Percentiles rank a stretch among this genome's conserved stretches.
Conservation (phyloP, 2,113 vertebrate species). For the Catharus bicknelli region DNA sequence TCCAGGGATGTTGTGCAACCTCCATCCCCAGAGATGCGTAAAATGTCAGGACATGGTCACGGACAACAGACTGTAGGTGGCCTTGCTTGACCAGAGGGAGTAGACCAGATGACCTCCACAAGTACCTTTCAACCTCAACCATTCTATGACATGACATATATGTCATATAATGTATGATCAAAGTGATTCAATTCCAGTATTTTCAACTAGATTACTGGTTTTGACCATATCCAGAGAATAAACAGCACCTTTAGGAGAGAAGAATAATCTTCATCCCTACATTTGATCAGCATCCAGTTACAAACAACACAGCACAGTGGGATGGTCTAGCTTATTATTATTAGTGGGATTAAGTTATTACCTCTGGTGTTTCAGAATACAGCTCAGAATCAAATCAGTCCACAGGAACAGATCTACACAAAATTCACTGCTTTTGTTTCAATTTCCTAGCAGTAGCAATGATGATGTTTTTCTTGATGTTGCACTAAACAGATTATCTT, state of each 20-base stretch:
- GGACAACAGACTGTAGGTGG: neutral
- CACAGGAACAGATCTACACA: neutral
- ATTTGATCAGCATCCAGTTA: neutral
- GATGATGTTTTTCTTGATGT: neutral
- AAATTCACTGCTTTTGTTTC: neutral
- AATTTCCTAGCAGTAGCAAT: neutral
- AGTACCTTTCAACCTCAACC: neutral
- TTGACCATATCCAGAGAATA: neutral
- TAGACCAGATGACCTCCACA: neutral
- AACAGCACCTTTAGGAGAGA: neutral
- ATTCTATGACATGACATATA: neutral
- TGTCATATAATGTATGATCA: neutral
- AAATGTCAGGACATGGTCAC: accelerated
- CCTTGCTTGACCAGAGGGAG: neutral
- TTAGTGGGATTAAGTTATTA: neutral
- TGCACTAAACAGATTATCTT: neutral
- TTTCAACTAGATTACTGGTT: neutral
- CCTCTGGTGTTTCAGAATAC: neutral
- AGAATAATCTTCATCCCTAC: neutral
- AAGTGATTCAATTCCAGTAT: neutral
- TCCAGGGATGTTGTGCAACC: neutral
- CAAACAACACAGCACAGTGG: neutral
- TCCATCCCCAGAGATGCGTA: neutral
- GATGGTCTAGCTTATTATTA: neutral
- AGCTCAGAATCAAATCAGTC: neutral